Base-by-base conservation (phyloP, 2,797 vertebrate genomes). In the Gymnoscopelus braueri region DNA sequence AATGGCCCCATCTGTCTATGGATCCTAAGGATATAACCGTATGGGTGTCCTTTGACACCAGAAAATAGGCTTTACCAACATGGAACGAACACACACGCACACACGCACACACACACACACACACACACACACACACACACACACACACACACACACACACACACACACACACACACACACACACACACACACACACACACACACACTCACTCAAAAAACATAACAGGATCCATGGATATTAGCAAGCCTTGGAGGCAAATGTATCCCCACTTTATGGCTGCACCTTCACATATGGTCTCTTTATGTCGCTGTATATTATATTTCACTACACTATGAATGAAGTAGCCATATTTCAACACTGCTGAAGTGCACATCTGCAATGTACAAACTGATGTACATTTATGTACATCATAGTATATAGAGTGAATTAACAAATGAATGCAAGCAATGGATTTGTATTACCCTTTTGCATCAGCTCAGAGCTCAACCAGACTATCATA, bases 1-100 rank as follows among this genome's bases (percentile, higher is more conserved):
- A 94, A 95, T 94, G 93, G 92, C 84, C 85, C 93, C 94, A 94
- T 94, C 93, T 94, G 94, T 93, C 91, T 91, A 89, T 91, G 82
- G 92, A 92, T 93, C 84, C 82, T 72, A 62, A 77, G 87, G 85
- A 91, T 79, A 87, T 85, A 79, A 85, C 81, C 75, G 84, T 87
- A 81, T 83, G 78, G 81, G 75, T 92, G 91, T 89, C 90, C 92
- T 94, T 93, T 93, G 92, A 94, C 92, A 93, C 89, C 77, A 89
- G 90, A 87, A 91, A 87, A 91, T 87, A 82, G 87, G 83, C 86
- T 88, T 81, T 49, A 65, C 89, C 87, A 89, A 90, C 78, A 83
- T 88, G 82, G 78, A 82, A 62, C 35, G 19, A 13, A 14, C 35
- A 72, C 81, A 65, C 63, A 64, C 52, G 66, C 54, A 29, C 12